A percentile compares a stretch with the other conserved stretches of the same genome.
phyloP scores from a whole-genome alignment of 2,888 invertebrate species.

The Lottia scabra region DNA sequence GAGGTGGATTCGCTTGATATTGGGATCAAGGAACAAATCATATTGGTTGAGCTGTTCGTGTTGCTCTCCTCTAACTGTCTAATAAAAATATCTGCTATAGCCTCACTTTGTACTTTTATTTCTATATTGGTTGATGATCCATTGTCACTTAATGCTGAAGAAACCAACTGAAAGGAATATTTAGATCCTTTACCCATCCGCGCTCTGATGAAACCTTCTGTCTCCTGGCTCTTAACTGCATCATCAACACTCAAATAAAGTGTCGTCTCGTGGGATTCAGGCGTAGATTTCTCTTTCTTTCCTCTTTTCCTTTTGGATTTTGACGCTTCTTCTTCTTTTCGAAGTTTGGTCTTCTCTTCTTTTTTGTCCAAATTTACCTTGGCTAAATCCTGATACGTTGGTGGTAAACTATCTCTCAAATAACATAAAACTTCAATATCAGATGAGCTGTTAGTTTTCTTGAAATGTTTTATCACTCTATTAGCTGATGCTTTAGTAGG shows the following conservation, averaged over 20 bases:
- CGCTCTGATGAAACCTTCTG: neutral
- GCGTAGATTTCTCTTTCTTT: neutral
- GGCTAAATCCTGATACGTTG: neutral
- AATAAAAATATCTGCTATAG: neutral
- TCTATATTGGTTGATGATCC: neutral
- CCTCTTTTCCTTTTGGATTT: neutral
- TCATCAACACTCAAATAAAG: neutral
- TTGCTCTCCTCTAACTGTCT: constrained; percentile 7
- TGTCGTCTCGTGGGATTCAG: neutral
- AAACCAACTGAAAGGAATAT: neutral
- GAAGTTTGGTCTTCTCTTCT: neutral
- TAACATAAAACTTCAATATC: neutral
- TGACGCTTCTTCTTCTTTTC: neutral
- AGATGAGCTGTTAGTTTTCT: neutral
- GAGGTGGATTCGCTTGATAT: neutral
- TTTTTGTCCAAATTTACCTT: neutral
- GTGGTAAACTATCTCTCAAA: neutral
- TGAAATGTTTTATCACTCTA: neutral
- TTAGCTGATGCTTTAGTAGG: neutral
- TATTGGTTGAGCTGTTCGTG: neutral
- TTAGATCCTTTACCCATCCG: neutral
- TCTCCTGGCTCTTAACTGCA: neutral
- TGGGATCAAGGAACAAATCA: neutral
- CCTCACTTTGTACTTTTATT: constrained; percentile 1
- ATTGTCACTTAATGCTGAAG: neutral